Percentiles rank a stretch among this genome's conserved stretches.
Conservation (phyloP, 2,113 vertebrate species). For the Thermophis baileyi region DNA sequence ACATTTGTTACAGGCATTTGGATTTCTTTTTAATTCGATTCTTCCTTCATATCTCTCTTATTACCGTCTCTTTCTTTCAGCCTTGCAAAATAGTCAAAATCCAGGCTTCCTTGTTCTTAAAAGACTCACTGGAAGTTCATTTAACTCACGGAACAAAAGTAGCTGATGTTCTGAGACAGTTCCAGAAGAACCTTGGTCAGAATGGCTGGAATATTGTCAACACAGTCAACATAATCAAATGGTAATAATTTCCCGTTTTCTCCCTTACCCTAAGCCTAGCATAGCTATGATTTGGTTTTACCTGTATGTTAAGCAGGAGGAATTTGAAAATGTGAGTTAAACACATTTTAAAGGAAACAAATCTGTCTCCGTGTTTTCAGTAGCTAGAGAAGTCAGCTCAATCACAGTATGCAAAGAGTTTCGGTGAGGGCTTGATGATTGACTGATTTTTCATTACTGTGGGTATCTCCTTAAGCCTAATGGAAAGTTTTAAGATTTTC, state of each 20-base stretch:
- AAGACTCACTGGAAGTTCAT: constrained; percentile 74
- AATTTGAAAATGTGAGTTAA: not conserved
- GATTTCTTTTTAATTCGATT: not conserved
- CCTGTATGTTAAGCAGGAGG: not conserved
- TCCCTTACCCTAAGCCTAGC: not conserved
- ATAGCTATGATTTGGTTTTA: not conserved
- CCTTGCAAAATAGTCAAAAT: constrained; percentile 77
- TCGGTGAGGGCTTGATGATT: not conserved
- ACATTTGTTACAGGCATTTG: not conserved
- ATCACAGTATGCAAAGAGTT: not conserved
- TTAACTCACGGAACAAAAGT: constrained; percentile 73
- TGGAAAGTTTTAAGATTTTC: not conserved
- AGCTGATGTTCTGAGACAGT: constrained; percentile 77
- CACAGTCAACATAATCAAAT: constrained; percentile 59
- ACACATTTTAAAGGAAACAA: not conserved
- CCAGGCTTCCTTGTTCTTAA: constrained; percentile 70
- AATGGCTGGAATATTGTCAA: constrained; percentile 65
- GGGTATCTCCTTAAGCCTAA: not conserved
- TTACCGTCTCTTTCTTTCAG: constrained; percentile 48
- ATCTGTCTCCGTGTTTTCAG: not conserved
- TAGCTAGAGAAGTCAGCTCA: not conserved
- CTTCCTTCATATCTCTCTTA: not conserved
- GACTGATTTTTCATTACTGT: not conserved
- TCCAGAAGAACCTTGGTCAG: constrained; percentile 70
- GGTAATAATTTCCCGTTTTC: constrained; percentile 59